Base-by-base conservation (phyloP, 2,797 vertebrate species). In the Propithecus perrieri region DNA sequence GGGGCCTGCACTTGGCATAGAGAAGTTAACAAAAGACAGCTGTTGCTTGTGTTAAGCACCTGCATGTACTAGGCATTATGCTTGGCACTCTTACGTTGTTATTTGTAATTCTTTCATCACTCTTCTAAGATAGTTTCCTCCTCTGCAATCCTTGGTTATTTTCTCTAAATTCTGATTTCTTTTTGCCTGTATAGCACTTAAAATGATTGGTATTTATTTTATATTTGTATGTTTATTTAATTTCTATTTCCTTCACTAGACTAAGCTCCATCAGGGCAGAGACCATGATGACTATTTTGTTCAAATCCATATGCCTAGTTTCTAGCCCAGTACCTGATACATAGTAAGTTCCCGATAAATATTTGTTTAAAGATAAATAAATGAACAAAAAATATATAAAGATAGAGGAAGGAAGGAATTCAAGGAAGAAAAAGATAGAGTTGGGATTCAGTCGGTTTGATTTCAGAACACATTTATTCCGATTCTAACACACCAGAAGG, bases 151-250 rank as follows among this genome's bases (percentile, higher is more conserved):
- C 17, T 57, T 46, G 24, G 2, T 71, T 89, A 22, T 55, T 74
- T 91, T 95, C 26, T 91, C 30, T 74, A 80, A 91, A 48, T 91
- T 89, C 24, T 38, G 30, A 85, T 69, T 84, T 90, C 5, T 78
- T 84, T 72, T 74, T 91, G 24, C 41, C 74, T 93, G 85, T 13
- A 53, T 59, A 91, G 24, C 28, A 74, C 75, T 95, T 91, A 72
- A 85, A 95, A 48, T 78, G 3, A 57, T 71, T 71, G n/a, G 11
- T 41, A 69, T 35, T 61, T 92, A 72, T 67, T 35, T 55, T 89
- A 28, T 61, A 38, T 93, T 93, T 91, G 15, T 79, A 46, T 91
- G 17, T 80, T 83, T 78, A 59, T 87, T 85, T 90, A 84, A 69
- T 75, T 46, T 87, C 28, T 85, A 8, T 90, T 88, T 76, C 14